Evolutionary conservation across 2,888 invertebrate species (phyloP).

Genomic region (Drosophila falleni): DNA sequence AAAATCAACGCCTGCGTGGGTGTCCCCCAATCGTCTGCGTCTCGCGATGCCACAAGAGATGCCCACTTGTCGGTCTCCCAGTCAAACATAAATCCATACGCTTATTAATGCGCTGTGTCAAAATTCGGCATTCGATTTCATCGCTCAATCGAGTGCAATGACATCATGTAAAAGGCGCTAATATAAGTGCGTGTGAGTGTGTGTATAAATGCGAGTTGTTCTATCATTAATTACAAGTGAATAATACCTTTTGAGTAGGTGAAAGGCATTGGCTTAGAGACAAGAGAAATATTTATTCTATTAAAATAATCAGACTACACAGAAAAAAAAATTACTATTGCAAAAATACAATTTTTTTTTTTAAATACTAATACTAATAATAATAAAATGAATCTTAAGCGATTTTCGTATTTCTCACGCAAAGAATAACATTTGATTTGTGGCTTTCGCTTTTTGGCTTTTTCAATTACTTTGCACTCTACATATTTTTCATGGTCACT

Average conservation of each 20-base stretch:
- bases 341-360: no score
- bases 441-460: conserved; percentile 5
- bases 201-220: neutral
- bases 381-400: no score
- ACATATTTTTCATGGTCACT: conserved; percentile 13
- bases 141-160: conserved; percentile 49
- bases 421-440: neutral
- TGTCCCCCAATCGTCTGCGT: conserved; percentile 54
- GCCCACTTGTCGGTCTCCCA: conserved; percentile 17
- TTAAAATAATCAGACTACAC: neutral
- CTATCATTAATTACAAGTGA: conserved; percentile 29
- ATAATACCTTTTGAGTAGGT: conserved; percentile 2
- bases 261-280: conserved; percentile 1
- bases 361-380: no score
- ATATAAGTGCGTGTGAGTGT: neutral
- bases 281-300: neutral
- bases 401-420: neutral
- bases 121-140: conserved; percentile 66
- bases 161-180: conserved; percentile 59
- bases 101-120: conserved; percentile 64
- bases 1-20: conserved; percentile 80
- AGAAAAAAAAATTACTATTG: no score
- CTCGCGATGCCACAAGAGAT: conserved; percentile 24
- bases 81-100: conserved; percentile 61
- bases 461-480: conserved; percentile 2